A percentile compares a stretch with the other conserved stretches of the same genome.
These are phyloP conservation scores for Podarcis raffonei DNA, from an alignment of 2,113 vertebrate species.

Conservation along the genomic window DNA sequence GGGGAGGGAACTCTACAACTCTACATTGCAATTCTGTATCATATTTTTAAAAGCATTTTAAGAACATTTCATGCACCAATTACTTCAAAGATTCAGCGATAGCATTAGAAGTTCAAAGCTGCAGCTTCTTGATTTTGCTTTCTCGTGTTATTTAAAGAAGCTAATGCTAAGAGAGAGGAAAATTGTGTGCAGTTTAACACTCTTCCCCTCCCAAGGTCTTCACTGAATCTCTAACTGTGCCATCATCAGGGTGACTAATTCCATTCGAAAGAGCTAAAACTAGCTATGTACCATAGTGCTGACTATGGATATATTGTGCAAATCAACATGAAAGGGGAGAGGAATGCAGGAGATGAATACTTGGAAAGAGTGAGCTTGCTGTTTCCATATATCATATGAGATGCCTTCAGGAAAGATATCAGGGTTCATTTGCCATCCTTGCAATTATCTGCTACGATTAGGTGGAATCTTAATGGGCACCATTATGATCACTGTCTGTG, in stretches of 20 bases:
- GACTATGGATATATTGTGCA: background rate
- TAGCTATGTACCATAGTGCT: background rate
- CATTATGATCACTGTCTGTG: background rate
- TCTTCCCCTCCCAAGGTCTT: conserved; percentile 10
- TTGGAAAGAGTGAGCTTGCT: background rate
- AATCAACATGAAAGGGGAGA: conserved; percentile 4
- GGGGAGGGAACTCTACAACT: background rate
- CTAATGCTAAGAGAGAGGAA: conserved; percentile 46
- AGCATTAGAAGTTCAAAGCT: conserved; percentile 61
- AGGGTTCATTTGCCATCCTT: background rate
- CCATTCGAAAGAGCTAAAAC: conserved; percentile 4
- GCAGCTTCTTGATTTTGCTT: conserved; percentile 52
- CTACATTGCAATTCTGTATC: conserved; percentile 60
- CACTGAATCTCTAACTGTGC: conserved; percentile 14
- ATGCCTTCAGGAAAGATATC: background rate
- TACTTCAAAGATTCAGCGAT: conserved; percentile 71
- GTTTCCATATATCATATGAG: background rate
- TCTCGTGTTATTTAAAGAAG: conserved; percentile 53
- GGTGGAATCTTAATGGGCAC: background rate
- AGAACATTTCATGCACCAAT: conserved; percentile 66
- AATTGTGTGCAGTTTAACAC: conserved; percentile 34
- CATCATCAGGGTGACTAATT: background rate
- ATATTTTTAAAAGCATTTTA: conserved; percentile 58
- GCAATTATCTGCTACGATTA: background rate
- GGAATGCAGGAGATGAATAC: background rate